phyloP scores from a whole-genome alignment of 92 coral and sea anemone species.

The Porites cylindrica region DNA sequence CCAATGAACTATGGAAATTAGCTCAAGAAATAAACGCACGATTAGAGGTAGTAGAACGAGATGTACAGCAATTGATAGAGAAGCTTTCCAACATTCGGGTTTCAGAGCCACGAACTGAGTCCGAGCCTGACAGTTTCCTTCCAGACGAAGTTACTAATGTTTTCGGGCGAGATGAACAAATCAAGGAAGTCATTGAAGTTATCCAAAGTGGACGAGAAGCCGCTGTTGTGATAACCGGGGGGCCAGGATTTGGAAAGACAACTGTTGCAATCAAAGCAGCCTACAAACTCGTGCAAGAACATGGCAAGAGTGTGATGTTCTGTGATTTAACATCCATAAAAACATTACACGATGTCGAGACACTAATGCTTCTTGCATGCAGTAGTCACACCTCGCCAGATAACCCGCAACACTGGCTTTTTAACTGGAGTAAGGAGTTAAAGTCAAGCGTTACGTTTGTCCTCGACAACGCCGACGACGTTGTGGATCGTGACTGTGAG shows the following conservation, averaged over 20 bases:
- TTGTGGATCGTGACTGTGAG: neutral
- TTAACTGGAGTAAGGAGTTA: slow-evolving; percentile 5
- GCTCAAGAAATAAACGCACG: neutral
- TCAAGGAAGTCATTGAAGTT: neutral
- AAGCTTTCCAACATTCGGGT: neutral
- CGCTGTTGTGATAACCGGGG: slow-evolving; percentile 38
- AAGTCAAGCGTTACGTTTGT: slow-evolving; percentile 3
- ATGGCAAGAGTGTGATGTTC: neutral
- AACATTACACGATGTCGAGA: neutral
- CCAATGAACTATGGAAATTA: neutral
- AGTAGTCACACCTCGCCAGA: slow-evolving; percentile 1
- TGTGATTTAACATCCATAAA: slow-evolving; percentile 2
- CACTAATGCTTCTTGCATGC: slow-evolving; percentile 12
- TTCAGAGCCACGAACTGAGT: neutral
- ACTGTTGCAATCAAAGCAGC: slow-evolving; percentile 41
- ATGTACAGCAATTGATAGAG: neutral
- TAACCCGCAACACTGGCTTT: slow-evolving; percentile 19
- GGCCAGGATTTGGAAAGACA: slow-evolving; percentile 51
- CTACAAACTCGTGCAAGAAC: neutral
- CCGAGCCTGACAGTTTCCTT: neutral
- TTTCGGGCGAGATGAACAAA: slow-evolving; percentile 29
- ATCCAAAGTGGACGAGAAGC: slow-evolving; percentile 1
- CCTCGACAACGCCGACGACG: slow-evolving; percentile 15
- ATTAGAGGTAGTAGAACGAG: neutral
- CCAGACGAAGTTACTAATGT: slow-evolving; percentile 20